Evolutionary conservation across 2,888 invertebrate species (phyloP).

Genomic region (Cephalotes varians): DNA sequence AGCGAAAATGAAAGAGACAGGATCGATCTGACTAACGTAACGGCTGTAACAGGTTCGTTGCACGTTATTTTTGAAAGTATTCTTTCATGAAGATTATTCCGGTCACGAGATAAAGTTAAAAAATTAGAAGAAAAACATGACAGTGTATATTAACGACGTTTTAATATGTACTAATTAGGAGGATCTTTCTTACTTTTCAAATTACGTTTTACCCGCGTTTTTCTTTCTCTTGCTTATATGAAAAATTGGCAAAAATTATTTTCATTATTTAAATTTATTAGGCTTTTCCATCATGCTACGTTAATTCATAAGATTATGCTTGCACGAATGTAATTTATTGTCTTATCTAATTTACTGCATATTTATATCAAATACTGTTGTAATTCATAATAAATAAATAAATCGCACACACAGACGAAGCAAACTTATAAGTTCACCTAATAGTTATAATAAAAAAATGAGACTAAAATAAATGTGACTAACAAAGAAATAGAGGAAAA

Average conservation of each 20-base stretch:
- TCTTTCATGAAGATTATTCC: slow-evolving; percentile 20
- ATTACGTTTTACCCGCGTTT: neutral
- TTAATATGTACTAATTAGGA: neutral
- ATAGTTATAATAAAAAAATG: neutral
- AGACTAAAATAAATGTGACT: neutral
- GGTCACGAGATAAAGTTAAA: neutral
- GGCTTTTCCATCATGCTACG: neutral
- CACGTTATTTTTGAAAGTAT: slow-evolving; percentile 21
- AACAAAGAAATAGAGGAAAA: neutral
- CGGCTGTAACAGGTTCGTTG: slow-evolving; percentile 19
- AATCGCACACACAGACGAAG: neutral
- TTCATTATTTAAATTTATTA: neutral
- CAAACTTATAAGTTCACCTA: neutral
- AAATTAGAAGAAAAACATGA: neutral
- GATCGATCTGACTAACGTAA: slow-evolving; percentile 45
- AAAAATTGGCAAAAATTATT: neutral
- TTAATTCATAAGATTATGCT: neutral
- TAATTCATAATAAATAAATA: neutral
- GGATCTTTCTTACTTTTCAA: neutral
- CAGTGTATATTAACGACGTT: neutral
- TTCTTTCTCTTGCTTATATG: neutral
- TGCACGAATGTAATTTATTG: neutral
- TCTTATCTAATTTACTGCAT: neutral
- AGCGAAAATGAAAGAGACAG: slow-evolving; percentile 50
- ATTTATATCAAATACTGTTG: neutral